phyloP scores from a whole-genome alignment of 2,888 invertebrate genomes.

The Agriotes lineatus region DNA sequence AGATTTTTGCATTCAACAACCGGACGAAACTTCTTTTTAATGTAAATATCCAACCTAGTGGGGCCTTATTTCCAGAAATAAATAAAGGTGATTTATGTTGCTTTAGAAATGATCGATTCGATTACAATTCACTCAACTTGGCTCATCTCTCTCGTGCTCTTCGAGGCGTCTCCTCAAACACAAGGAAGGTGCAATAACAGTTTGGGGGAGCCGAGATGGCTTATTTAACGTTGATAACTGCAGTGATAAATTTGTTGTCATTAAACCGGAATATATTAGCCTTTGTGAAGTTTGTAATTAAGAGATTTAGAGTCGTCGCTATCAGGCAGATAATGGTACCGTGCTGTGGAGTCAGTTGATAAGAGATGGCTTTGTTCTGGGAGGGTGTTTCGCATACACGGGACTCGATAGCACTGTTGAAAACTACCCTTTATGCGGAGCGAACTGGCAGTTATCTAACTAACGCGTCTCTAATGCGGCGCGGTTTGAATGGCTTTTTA shows the following conservation, averaged over 20 bases:
- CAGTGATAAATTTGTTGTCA: conserved; percentile 57
- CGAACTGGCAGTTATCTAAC: conserved; percentile 26
- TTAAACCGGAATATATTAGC: conserved; percentile 53
- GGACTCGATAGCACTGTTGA: conserved; percentile 36
- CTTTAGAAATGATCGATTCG: no score
- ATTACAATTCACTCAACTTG: no score
- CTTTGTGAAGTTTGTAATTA: conserved; percentile 53
- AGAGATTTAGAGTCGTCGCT: conserved; percentile 52
- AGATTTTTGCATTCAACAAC: no score
- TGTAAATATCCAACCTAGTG: no score
- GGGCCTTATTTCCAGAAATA: no score
- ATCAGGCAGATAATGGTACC: conserved; percentile 39
- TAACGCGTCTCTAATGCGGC: conserved; percentile 27
- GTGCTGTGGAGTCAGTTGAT: conserved; percentile 23
- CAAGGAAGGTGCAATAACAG: conserved; percentile 30
- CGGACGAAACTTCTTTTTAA: no score
- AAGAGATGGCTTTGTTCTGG: conserved; percentile 34
- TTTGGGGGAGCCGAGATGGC: conserved; percentile 37
- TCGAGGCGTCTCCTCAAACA: conserved; percentile 24
- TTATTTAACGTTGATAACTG: conserved; percentile 51
- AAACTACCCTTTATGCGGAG: conserved; percentile 37
- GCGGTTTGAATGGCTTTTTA: conserved; percentile 27
- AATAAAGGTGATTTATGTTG: background rate
- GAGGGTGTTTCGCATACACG: conserved; percentile 36
- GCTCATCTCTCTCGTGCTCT: conserved; percentile 21